Percentiles rank a stretch among this genome's conserved stretches.
Conservation (phyloP, 2,797 vertebrate genomes). For the Anomalospiza imberbis region DNA sequence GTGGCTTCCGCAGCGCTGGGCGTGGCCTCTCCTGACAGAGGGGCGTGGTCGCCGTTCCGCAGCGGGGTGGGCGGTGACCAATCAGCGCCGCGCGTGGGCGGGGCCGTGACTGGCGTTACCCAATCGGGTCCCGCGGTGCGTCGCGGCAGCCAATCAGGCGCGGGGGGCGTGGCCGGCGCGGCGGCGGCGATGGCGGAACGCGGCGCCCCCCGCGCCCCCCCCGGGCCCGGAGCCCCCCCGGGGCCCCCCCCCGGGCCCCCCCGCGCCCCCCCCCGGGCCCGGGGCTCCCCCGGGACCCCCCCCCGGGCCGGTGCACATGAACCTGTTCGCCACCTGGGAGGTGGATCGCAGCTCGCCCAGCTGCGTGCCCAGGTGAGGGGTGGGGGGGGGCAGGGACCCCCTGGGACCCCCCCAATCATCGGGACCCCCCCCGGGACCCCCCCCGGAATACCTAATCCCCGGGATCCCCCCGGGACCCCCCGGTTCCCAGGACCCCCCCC, state of each 20-base stretch:
- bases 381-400: neutral
- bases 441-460: too few species aligned
- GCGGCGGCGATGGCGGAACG: neutral
- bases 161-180: neutral
- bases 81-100: neutral
- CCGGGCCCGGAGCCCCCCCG: neutral
- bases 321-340: neutral
- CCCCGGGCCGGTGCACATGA: neutral
- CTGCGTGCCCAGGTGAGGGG: neutral
- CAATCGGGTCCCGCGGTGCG: neutral
- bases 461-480: too few species aligned
- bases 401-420: too few species aligned
- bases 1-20: neutral
- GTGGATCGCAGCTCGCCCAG: neutral
- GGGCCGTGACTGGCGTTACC: fast-evolving
- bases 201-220: neutral
- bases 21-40: neutral
- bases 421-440: too few species aligned
- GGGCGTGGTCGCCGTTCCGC: neutral
- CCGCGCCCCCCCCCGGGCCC: neutral
- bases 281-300: neutral
- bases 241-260: neutral
- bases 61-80: neutral
- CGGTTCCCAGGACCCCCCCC: too few species aligned
- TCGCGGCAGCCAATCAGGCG: neutral